Base-by-base conservation (phyloP, 2,797 vertebrate species). In the Hozukius guyotensis region DNA sequence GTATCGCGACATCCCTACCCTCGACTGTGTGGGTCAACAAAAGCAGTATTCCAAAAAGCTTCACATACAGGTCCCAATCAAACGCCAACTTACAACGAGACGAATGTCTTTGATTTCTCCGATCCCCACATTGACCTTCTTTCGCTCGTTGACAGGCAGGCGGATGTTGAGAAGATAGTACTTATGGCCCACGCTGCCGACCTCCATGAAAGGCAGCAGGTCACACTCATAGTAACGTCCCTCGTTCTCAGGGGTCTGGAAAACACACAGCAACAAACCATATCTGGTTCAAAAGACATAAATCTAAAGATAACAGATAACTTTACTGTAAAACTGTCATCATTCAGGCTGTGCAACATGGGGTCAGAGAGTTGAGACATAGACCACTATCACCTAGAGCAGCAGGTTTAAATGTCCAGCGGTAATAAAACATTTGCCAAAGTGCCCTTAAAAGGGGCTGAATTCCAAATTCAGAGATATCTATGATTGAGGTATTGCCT, bases 161-260 rank as follows among this genome's bases (percentile, higher is more conserved):
- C 97, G 96, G 87, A 99, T 97, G 93, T 99, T 99, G 81, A 99
- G 94, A 29, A 99, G 98, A 82, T 99, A 99, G 92, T 96, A 99
- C 75, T 99, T 99, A 88, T 99, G 98, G n/a, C 97, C 95, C 82
- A 99, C 97, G 0, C 96, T 98, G 55, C 98, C 98, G 0, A 99
- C 87, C 92, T 99, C 98, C 97, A 99, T 98, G 90, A 99, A 99
- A 29, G 98, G 97, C 57, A 99, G 93, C 29, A 96, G 92, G 31
- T 99, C 97, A 12, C 98, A 99, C 6, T 98, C 97, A 0, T 99
- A 99, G 91, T 96, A 94, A 2, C 97, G 97, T 2, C 97, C 98
- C 84, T 99, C 97, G 0, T 99, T 97, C 52, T 98, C 97, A 13
- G 49, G 32, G 0, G 93, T 97, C 98, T 99, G 81, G 20, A 83